Conservation (phyloP, 30 jellyfish, hydroid and myxozoan genomes). For the Cassiopea andromeda region DNA sequence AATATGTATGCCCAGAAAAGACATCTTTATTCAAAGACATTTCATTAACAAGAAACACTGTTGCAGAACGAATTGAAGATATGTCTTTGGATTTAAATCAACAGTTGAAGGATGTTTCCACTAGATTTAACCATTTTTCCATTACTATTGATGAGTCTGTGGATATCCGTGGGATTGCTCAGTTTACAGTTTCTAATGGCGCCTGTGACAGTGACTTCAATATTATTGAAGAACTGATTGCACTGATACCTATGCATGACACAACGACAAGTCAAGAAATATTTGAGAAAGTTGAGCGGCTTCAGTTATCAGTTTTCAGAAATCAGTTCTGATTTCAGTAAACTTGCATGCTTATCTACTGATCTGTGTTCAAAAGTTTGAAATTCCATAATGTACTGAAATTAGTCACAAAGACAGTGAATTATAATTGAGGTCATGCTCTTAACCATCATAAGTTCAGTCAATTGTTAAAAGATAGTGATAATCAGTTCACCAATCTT, state of each 20-base stretch:
- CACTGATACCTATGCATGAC: background rate
- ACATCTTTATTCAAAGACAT: background rate
- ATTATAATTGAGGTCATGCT: background rate
- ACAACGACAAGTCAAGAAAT: background rate
- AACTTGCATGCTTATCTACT: background rate
- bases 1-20: background rate
- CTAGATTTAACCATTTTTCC: background rate
- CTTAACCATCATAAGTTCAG: background rate
- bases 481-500: background rate
- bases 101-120: background rate
- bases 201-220: background rate
- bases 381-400: background rate
- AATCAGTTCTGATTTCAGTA: background rate
- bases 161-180: background rate
- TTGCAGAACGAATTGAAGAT: background rate
- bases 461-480: background rate
- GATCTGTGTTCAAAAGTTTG: background rate
- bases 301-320: background rate
- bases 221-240: background rate
- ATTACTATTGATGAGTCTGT: background rate
- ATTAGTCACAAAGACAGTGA: background rate
- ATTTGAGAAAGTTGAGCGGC: background rate
- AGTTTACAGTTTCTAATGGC: background rate
- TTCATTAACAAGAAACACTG: background rate
- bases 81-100: background rate